Conservation (phyloP, 64 coral and sea anemone species). For the Actinia equina region DNA sequence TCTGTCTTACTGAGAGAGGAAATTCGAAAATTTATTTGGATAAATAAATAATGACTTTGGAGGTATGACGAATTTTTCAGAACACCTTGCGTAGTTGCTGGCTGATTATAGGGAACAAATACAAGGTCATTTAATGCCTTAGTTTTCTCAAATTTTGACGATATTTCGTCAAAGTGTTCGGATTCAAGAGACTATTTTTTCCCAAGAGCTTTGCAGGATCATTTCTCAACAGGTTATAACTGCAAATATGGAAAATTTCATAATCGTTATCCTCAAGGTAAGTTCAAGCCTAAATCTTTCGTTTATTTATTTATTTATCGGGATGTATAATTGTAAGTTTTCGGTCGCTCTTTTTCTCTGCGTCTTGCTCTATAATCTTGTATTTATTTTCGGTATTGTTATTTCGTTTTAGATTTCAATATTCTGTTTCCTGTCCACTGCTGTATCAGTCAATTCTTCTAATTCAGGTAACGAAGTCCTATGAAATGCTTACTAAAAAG, state of each 20-base stretch:
- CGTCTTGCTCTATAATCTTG: not conserved
- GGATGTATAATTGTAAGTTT: not conserved
- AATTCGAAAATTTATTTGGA: not conserved
- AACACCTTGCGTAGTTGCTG: conserved; percentile 14
- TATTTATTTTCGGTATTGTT: not conserved
- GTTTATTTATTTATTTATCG: not conserved
- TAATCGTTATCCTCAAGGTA: not conserved
- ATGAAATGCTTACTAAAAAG: not conserved
- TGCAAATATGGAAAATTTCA: not conserved
- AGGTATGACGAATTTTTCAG: not conserved
- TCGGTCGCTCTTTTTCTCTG: not conserved
- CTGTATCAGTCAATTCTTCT: conserved; percentile 3
- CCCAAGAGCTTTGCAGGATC: not conserved
- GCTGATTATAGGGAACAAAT: not conserved
- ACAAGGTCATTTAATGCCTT: not conserved
- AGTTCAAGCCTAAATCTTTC: not conserved
- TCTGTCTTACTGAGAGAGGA: not conserved
- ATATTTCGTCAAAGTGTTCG: not conserved
- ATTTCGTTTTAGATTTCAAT: not conserved
- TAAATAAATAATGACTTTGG: conserved; percentile 8
- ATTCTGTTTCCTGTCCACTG: not conserved
- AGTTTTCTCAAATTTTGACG: conserved; percentile 3
- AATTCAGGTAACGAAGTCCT: not conserved
- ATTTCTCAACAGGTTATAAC: not conserved
- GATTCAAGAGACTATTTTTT: not conserved